Percentiles rank a stretch among this genome's conserved stretches.
Conservation (phyloP, 2,888 invertebrate species). For the Mechanitis mazaeus region DNA sequence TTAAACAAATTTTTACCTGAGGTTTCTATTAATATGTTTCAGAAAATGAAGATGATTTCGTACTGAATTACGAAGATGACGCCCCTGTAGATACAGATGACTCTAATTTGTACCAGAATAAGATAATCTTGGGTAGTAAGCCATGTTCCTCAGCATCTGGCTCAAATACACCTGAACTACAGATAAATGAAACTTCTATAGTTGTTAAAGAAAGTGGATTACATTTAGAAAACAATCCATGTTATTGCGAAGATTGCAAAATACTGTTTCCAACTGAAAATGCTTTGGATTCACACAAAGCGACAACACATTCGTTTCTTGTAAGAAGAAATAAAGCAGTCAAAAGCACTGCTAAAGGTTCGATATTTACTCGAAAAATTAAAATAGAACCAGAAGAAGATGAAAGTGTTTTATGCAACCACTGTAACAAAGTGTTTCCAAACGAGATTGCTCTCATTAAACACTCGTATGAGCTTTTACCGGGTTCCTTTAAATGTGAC, state of each 20-base stretch:
- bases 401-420: slow-evolving; percentile 18
- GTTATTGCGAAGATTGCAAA: slow-evolving; percentile 26
- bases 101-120: slow-evolving; percentile 13
- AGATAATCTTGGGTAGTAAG: slow-evolving; percentile 23
- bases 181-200: slow-evolving; percentile 18
- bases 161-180: slow-evolving; percentile 3
- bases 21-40: too few species aligned
- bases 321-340: slow-evolving; percentile 25
- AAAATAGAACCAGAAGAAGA: neutral
- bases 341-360: slow-evolving; percentile 27
- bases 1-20: too few species aligned
- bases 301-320: slow-evolving; percentile 27
- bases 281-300: slow-evolving; percentile 26
- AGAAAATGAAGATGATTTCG: too few species aligned
- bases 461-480: slow-evolving; percentile 27
- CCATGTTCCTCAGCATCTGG: neutral
- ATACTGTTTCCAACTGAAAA: slow-evolving; percentile 27
- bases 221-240: slow-evolving; percentile 17
- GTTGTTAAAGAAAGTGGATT: slow-evolving; percentile 23
- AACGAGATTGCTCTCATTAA: slow-evolving; percentile 23
- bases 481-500: slow-evolving; percentile 13
- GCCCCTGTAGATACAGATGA: neutral
- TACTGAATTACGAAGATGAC: too few species aligned
- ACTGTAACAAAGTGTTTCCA: slow-evolving; percentile 26
- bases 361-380: slow-evolving; percentile 6